Conservation (phyloP, 2,888 invertebrate genomes). For the Tetragnatha montana region DNA sequence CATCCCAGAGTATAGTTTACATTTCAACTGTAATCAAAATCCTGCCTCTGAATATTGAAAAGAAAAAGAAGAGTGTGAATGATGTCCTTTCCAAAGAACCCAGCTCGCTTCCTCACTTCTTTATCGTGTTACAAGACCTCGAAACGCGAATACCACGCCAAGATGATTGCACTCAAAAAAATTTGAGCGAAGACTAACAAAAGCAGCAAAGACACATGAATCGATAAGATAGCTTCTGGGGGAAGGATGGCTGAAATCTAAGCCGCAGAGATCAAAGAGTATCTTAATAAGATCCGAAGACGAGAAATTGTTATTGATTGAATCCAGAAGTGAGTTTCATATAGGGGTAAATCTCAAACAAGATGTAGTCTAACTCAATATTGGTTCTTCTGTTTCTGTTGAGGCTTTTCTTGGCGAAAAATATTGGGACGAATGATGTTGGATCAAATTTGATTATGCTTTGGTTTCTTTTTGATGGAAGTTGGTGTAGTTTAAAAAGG, state of each 20-base stretch:
- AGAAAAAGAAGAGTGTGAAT: too few species aligned
- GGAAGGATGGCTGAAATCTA: background rate
- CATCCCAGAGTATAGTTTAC: too few species aligned
- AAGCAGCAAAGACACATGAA: background rate
- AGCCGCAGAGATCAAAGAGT: background rate
- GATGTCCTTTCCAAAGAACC: too few species aligned
- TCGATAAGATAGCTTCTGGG: background rate
- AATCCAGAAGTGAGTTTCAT: background rate
- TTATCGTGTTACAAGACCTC: background rate
- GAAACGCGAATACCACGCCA: background rate
- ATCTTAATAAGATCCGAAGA: background rate
- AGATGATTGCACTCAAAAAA: background rate
- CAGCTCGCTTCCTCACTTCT: too few species aligned
- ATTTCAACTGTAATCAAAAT: too few species aligned
- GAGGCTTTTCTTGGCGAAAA: background rate
- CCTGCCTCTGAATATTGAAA: too few species aligned
- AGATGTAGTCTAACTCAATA: background rate
- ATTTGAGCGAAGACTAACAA: background rate
- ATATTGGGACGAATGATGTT: background rate
- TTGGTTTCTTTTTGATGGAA: background rate
- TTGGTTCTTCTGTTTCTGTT: background rate
- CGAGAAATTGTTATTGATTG: background rate
- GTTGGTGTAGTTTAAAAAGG: too few species aligned
- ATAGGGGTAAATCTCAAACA: background rate
- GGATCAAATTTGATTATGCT: background rate